Base-by-base conservation (phyloP, 2,888 invertebrate genomes). In the Masnerella sp. region DNA sequence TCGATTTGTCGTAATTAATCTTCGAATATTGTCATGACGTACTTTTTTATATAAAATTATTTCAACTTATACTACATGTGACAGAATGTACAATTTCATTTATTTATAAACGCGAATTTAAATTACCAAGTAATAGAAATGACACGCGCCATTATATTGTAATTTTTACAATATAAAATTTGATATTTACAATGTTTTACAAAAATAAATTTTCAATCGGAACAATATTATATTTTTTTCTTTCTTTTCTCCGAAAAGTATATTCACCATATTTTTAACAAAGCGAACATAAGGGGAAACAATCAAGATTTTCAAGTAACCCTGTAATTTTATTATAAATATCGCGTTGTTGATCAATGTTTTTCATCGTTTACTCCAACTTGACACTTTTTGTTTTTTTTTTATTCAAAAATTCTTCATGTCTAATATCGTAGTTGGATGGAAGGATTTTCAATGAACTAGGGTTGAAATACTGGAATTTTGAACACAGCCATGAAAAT, bases 401-500 rank as follows among this genome's bases (percentile, higher is more conserved):
- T 9, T 42, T 14, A 5, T 18, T 51, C 52, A 1, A 36, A 54
- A 54, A 52, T 25, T 43, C 2, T 51, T 42, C 42, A 12, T 8
- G 2, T 49, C 49, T 12, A 58, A 67, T 49, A 11, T 42, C 12
- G 32, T 38, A 56, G 56, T 52, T 59, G 59, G 54, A 54, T 69
- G 61, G 54, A 61, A 69, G 45, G 69, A 69, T 52, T 59, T 25
- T 61, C 38, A 61, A 47, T 69, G 52, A 69, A 69, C 69, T 69
- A 69, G 61, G 62, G 56, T 54, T 52, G 42, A 70, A 70, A 70
- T 70, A 70, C 69, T 70, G 62, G 69, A 70, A 70, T 70, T 70
- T 70, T 70, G 69, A 70, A 70, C 70, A 61, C 61, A 70, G 70
- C 70, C 70, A 70, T 70, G 62, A 70, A 70, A 62, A 64, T 64